A percentile compares a stretch with the other conserved stretches of the same genome.
Evolutionary conservation across 1,140 invertebrate genomes (phyloP).

Genomic region (Drosophila mayri): DNA sequence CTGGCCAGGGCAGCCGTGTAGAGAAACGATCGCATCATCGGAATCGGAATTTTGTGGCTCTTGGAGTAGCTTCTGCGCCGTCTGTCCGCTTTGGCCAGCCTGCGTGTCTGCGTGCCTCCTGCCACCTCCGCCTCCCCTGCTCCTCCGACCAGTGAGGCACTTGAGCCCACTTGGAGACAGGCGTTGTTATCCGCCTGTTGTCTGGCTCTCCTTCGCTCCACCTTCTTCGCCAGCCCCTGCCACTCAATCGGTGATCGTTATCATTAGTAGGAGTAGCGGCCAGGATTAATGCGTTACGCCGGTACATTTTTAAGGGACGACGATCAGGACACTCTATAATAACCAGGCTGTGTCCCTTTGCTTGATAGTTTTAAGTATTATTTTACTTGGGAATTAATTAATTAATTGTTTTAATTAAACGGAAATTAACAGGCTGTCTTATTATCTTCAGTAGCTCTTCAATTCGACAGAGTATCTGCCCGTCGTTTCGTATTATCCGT

Average conservation of each 20-base stretch:
- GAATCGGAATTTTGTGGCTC: conserved; percentile 64
- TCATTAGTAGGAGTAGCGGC: conserved; percentile 39
- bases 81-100: conserved; percentile 67
- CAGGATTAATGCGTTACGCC: conserved; percentile 38
- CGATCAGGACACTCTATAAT: neutral
- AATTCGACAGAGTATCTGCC: conserved; percentile 11
- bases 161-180: conserved; percentile 79
- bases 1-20: conserved; percentile 12
- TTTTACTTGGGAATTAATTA: neutral
- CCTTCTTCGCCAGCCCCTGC: conserved; percentile 19
- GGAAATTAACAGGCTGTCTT: neutral
- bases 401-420: too few species aligned
- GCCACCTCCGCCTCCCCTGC: conserved; percentile 14
- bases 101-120: conserved; percentile 66
- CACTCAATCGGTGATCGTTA: conserved; percentile 50
- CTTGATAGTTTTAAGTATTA: neutral
- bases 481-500: conserved; percentile 10
- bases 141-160: conserved; percentile 31
- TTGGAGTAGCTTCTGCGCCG: conserved; percentile 50
- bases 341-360: neutral
- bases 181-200: conserved; percentile 55
- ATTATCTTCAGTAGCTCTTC: neutral
- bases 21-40: conserved; percentile 65
- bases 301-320: neutral
- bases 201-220: conserved; percentile 32